Conservation (phyloP, 2,888 invertebrate genomes). For the Drosophila ezoana region DNA sequence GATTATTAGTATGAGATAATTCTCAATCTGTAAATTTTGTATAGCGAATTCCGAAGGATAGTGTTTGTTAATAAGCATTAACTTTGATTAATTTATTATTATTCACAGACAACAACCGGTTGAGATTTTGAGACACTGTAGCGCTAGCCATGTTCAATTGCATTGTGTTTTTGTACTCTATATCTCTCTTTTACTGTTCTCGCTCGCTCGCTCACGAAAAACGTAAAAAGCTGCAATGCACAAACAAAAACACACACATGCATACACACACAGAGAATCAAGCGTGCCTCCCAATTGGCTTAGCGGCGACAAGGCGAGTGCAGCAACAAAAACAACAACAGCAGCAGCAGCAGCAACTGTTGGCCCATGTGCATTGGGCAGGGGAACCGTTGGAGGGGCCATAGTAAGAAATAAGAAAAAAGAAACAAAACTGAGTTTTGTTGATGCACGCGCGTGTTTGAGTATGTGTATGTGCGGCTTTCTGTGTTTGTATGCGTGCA, state of each 20-base stretch:
- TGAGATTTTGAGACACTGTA: constrained; percentile 44
- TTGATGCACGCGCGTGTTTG: constrained; percentile 27
- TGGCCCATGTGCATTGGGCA: constrained; percentile 34
- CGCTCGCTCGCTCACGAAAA: constrained; percentile 28
- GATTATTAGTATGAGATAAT: no score
- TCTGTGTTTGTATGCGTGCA: constrained; percentile 20
- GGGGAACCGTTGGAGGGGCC: constrained; percentile 53
- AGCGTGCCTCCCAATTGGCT: constrained; percentile 29
- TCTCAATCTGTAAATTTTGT: no score
- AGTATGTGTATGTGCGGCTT: constrained; percentile 1
- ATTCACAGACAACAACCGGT: no score
- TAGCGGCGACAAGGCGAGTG: constrained; percentile 27
- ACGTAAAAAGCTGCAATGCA: constrained; percentile 33
- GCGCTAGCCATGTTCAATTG: constrained; percentile 35
- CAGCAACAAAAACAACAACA: constrained; percentile 23
- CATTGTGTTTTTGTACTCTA: constrained; percentile 47
- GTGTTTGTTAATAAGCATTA: no score
- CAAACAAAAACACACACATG: constrained; percentile 21
- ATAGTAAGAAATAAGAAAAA: constrained; percentile 54
- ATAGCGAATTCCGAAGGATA: no score
- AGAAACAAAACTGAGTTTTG: constrained; percentile 53
- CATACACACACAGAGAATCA: neutral
- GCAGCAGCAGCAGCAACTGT: constrained; percentile 24
- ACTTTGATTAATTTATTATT: neutral
- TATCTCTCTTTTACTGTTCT: constrained; percentile 10